phyloP scores from a whole-genome alignment of 1,140 invertebrate genomes.

The Chlorops oryzae region DNA sequence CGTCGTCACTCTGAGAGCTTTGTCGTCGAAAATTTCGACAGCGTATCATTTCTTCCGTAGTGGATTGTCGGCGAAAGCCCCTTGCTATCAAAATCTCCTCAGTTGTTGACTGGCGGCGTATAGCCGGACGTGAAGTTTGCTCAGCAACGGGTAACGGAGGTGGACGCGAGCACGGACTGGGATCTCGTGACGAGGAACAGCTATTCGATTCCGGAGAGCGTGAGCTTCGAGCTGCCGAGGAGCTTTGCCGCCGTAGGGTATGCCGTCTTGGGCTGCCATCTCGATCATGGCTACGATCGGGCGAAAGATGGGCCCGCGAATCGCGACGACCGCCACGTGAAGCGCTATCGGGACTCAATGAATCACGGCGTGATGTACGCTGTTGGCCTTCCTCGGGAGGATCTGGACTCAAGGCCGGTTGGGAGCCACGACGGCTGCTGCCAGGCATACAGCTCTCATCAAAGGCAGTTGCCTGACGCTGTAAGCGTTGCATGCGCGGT shows the following conservation, averaged over 20 bases:
- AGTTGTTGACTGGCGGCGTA: constrained; percentile 80
- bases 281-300: constrained; percentile 65
- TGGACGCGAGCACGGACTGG: constrained; percentile 62
- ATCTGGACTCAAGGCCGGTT: constrained; percentile 75
- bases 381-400: constrained; percentile 55
- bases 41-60: constrained; percentile 86
- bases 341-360: constrained; percentile 80
- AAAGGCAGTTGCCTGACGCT: constrained; percentile 79
- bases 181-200: constrained; percentile 64
- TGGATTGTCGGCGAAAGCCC: constrained; percentile 81
- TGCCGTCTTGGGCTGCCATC: constrained; percentile 66
- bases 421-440: constrained; percentile 64
- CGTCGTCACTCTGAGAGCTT: constrained; percentile 72
- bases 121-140: constrained; percentile 55
- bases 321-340: constrained; percentile 64
- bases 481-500: constrained; percentile 64
- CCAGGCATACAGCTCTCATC: constrained; percentile 74
- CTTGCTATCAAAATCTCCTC: constrained; percentile 86
- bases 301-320: constrained; percentile 70
- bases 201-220: constrained; percentile 69
- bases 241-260: constrained; percentile 68
- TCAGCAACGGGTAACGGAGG: constrained; percentile 52
- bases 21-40: constrained; percentile 80
- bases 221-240: constrained; percentile 59
- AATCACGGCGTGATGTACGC: constrained; percentile 70